phyloP scores from a whole-genome alignment of 2,113 vertebrate species.

The Monopterus albus region DNA sequence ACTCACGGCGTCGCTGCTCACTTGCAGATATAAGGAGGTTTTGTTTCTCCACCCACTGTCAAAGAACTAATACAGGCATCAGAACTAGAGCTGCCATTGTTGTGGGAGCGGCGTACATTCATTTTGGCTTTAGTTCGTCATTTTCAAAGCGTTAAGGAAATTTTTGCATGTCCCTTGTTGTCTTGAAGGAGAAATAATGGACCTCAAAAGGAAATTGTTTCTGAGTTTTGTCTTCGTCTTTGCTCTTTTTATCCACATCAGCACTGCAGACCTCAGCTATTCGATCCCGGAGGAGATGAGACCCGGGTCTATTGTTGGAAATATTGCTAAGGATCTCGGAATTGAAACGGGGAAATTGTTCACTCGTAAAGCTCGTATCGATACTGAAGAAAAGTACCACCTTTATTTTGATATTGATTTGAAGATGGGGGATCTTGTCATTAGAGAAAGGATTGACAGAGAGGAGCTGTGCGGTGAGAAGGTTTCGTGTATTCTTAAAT shows the following conservation, averaged over 20 bases:
- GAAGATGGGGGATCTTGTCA: constrained; percentile 66
- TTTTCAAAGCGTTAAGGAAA: accelerated
- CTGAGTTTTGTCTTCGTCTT: background rate
- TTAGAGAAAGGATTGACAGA: constrained; percentile 70
- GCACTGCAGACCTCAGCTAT: constrained; percentile 72
- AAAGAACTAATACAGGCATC: background rate
- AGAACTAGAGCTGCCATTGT: constrained; percentile 21
- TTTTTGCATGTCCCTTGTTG: accelerated
- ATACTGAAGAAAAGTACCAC: constrained; percentile 41
- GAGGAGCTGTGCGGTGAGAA: constrained; percentile 76
- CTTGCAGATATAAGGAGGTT: constrained; percentile 15
- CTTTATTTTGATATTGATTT: constrained; percentile 72
- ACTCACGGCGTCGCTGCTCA: constrained; percentile 65
- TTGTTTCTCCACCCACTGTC: constrained; percentile 39
- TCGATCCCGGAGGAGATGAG: constrained; percentile 76
- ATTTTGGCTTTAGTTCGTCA: accelerated
- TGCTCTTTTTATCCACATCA: constrained; percentile 6
- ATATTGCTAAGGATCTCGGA: constrained; percentile 79
- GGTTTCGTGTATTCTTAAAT: constrained; percentile 69
- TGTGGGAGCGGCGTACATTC: background rate
- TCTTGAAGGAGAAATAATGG: constrained; percentile 7
- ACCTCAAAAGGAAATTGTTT: background rate
- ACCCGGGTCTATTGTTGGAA: constrained; percentile 78
- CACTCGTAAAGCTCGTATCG: constrained; percentile 65
- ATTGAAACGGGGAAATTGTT: constrained; percentile 63